A percentile compares a stretch with the other conserved stretches of the same genome.
phyloP scores from a whole-genome alignment of 2,113 vertebrate species.

The Nycticorax nycticorax region DNA sequence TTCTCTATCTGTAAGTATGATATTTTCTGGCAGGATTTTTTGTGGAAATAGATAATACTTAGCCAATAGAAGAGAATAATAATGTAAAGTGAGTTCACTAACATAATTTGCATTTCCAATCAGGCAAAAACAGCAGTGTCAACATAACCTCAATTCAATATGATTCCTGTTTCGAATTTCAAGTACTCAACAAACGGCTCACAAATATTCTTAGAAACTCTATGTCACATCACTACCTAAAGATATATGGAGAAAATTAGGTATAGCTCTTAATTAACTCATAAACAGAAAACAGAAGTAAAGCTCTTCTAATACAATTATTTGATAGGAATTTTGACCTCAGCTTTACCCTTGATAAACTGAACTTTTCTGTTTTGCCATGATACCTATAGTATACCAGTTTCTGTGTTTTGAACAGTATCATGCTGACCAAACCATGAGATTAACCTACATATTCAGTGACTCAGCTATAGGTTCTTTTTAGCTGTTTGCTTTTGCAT shows the following conservation, averaged over 20 bases:
- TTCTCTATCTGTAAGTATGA: background rate
- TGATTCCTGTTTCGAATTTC: constrained; percentile 12
- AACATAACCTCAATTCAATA: background rate
- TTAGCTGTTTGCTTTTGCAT: background rate
- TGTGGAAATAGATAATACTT: background rate
- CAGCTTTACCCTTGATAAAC: background rate
- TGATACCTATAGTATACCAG: background rate
- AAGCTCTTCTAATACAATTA: background rate
- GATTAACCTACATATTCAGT: background rate
- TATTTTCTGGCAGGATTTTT: background rate
- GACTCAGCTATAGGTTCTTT: background rate
- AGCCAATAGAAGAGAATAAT: background rate
- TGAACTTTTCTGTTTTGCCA: background rate
- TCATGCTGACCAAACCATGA: background rate
- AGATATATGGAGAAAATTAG: background rate
- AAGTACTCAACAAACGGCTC: background rate
- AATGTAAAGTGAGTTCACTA: background rate
- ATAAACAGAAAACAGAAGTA: background rate
- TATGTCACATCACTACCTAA: background rate
- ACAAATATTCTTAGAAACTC: background rate
- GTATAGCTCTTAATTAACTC: background rate
- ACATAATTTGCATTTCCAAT: constrained; percentile 19
- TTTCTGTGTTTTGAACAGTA: background rate
- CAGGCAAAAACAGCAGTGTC: background rate
- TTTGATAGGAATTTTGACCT: background rate